These are phyloP conservation scores for Drosophila mayri DNA, from an alignment of 1,140 invertebrate genomes.

Conservation along the genomic window DNA sequence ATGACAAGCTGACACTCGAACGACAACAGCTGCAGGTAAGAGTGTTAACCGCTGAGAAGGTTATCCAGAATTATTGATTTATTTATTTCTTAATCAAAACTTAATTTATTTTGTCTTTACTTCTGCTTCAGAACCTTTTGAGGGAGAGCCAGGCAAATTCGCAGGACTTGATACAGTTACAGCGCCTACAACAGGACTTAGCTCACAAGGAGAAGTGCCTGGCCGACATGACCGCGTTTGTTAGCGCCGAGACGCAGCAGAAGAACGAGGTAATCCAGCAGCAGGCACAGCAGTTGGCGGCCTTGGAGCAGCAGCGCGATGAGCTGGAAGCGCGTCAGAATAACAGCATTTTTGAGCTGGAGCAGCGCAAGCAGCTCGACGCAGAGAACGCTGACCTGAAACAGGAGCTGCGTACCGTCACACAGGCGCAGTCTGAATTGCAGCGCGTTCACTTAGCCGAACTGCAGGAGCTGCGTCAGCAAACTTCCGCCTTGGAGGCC, in stretches of 20 bases:
- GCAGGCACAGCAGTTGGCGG: conserved; percentile 60
- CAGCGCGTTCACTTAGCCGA: conserved; percentile 57
- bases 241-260: conserved; percentile 73
- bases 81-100: background rate
- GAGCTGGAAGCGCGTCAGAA: conserved; percentile 76
- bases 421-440: conserved; percentile 58
- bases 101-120: background rate
- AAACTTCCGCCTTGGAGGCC: conserved; percentile 40
- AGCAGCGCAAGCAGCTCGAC: conserved; percentile 73
- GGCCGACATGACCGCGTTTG: conserved; percentile 68
- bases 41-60: background rate
- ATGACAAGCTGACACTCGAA: conserved; percentile 76
- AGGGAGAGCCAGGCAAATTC: conserved; percentile 76
- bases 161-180: conserved; percentile 75
- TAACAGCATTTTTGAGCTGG: conserved; percentile 77
- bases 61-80: background rate
- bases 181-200: conserved; percentile 76
- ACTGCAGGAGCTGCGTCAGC: conserved; percentile 59
- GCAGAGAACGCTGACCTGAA: conserved; percentile 72
- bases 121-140: conserved; percentile 35
- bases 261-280: conserved; percentile 72
- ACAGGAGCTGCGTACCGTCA: conserved; percentile 69
- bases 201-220: conserved; percentile 78
- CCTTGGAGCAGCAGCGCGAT: conserved; percentile 75
- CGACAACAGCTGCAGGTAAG: conserved; percentile 79